Evolutionary conservation across 2,888 invertebrate species (phyloP).

Genomic region (Anticlea derivata): DNA sequence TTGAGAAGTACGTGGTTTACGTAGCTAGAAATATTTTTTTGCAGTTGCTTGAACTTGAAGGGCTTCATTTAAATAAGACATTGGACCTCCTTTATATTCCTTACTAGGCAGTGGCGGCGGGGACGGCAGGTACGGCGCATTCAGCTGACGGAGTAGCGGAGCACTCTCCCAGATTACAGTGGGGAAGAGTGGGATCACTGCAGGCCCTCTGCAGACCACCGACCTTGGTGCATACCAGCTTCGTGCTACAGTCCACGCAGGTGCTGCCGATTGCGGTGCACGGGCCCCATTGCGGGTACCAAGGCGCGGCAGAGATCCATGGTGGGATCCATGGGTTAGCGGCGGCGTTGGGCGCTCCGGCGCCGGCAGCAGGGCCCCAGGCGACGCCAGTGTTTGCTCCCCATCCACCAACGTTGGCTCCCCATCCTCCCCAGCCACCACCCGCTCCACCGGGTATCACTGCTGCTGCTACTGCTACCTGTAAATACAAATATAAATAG

Average conservation of each 20-base stretch:
- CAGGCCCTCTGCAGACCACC: conserved; percentile 66
- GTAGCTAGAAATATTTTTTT: too few relatives aligned
- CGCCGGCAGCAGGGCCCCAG: conserved; percentile 22
- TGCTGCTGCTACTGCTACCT: conserved; percentile 62
- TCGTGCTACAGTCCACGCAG: conserved; percentile 68
- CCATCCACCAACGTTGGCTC: conserved; percentile 26
- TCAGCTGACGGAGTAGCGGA: conserved; percentile 69
- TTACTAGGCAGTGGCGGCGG: conserved; percentile 32
- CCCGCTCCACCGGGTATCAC: conserved; percentile 49
- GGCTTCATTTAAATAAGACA: too few relatives aligned
- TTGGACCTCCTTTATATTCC: too few relatives aligned
- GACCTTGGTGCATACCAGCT: conserved; percentile 66
- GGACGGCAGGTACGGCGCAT: conserved; percentile 50
- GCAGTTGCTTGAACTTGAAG: too few relatives aligned
- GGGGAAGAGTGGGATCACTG: conserved; percentile 66
- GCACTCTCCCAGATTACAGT: conserved; percentile 75
- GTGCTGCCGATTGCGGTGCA: conserved; percentile 61
- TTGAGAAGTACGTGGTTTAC: too few relatives aligned
- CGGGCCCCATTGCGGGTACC: conserved; percentile 68
- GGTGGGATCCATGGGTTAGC: conserved; percentile 71
- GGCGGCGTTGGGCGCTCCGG: conserved; percentile 42
- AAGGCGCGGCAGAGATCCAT: conserved; percentile 67
- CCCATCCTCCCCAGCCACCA: conserved; percentile 34
- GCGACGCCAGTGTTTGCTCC: conserved; percentile 37
- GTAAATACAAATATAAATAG: background rate